phyloP scores from a whole-genome alignment of 1,140 invertebrate species.

The Stegodyphus dumicola region DNA sequence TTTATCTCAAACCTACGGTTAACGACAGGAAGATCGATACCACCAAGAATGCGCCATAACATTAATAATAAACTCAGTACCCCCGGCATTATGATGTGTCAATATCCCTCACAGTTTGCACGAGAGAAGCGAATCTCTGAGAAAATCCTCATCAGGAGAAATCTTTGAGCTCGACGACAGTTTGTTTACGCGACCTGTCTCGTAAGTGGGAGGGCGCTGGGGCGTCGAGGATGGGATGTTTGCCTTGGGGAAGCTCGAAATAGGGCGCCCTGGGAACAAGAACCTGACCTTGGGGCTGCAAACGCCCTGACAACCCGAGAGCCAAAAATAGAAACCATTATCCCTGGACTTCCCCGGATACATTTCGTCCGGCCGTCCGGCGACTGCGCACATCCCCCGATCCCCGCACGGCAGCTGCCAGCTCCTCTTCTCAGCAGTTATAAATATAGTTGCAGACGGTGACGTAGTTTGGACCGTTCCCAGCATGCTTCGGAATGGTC shows the following conservation, averaged over 20 bases:
- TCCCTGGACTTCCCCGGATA: conserved; percentile 46
- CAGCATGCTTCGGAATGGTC: not conserved
- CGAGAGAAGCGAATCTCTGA: no score
- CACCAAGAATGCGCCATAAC: no score
- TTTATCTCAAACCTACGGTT: no score
- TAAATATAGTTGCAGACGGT: not conserved
- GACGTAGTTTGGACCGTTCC: not conserved
- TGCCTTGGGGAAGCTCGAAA: conserved; percentile 14
- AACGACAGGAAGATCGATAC: no score
- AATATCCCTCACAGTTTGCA: no score
- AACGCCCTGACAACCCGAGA: conserved; percentile 19
- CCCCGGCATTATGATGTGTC: no score
- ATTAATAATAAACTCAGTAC: no score
- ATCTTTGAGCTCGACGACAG: no score
- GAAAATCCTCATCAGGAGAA: no score
- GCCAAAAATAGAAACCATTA: conserved; percentile 52
- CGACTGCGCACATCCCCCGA: conserved; percentile 26
- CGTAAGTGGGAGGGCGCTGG: no score
- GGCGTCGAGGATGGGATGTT: not conserved
- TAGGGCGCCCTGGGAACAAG: conserved; percentile 29
- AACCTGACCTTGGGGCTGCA: conserved; percentile 53
- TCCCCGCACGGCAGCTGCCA: not conserved
- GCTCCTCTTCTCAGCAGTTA: not conserved
- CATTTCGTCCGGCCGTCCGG: conserved; percentile 16
- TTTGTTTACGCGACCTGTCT: no score